These are phyloP conservation scores for Anoplopoma fimbria DNA, from an alignment of 2,113 vertebrate genomes.

Conservation along the genomic window DNA sequence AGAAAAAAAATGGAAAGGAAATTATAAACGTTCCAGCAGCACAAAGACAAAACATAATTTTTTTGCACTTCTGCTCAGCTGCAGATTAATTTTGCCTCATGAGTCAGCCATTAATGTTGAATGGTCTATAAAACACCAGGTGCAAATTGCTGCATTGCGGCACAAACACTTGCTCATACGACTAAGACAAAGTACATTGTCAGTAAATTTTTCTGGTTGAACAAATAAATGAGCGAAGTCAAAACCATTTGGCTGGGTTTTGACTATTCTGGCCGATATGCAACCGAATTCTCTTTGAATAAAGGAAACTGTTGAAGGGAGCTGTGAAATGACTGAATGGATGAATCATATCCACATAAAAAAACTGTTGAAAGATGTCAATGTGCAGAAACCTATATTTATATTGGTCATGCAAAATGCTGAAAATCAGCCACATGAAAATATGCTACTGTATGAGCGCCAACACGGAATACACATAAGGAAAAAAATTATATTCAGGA, in stretches of 20 bases:
- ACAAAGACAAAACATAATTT: constrained; percentile 11
- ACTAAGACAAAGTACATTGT: neutral
- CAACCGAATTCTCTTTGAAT: neutral
- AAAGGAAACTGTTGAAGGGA: neutral
- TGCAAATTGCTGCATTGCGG: constrained; percentile 29
- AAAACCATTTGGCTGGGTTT: too few species aligned
- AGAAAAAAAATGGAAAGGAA: neutral
- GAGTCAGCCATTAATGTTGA: constrained; percentile 34
- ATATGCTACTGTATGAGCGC: too few species aligned
- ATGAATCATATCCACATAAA: neutral
- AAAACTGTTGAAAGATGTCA: neutral
- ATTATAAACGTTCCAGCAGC: neutral
- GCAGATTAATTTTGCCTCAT: constrained; percentile 11
- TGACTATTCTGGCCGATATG: neutral
- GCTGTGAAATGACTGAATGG: neutral
- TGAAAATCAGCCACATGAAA: too few species aligned
- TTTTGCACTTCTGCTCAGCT: neutral
- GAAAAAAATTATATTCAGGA: too few species aligned
- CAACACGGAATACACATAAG: too few species aligned
- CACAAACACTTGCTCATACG: constrained; percentile 6
- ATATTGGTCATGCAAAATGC: neutral
- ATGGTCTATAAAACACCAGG: constrained; percentile 28
- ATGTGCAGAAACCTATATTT: neutral
- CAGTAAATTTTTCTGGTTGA: neutral
- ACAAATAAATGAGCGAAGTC: neutral